Evolutionary conservation across 2,888 invertebrate genomes (phyloP), one percentile per base, ranked within the genome.

Genomic region (Synanthedon tipuliformis): DNA sequence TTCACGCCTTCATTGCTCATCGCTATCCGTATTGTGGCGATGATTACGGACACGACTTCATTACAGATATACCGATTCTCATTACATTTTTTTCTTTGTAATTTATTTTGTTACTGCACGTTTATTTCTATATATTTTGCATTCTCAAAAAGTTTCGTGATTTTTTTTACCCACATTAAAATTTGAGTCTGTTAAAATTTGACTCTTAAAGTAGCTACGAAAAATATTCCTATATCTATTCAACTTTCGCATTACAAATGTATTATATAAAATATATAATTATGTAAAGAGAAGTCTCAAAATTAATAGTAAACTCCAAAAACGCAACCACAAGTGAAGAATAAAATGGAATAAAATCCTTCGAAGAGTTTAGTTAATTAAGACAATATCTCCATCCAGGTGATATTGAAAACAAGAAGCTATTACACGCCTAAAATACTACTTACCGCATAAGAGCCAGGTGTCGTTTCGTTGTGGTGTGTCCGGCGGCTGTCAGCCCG

Each of bases 21-120:
- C 71, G 75, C 61, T 60, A 63, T 60, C 58, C 59, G 72, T 73
- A 74, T 81, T 80, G 78, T 78, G 73, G 72, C 62, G 60, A 64
- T 73, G 71, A 81, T 81, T 82, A 70, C 70, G 56, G 71, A 66
- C 60, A 62, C 61, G 64, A 62, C 65, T 69, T 64, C 59, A 62
- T 65, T 62, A 57, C 52, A 65, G 64, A 60, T 61, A 64, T 64
- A 54, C 69, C 63, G 64, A 68, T 63, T 63, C 59, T 63, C 63
- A 75, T 73, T 68, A 63, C 73, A 69, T 70, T 66, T 70, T 75
- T 34, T 34, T 34, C 34, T 34, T 34, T 8, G 34, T 34, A 65
- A 69, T 65, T 66, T 60, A 59, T 62, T 64, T 61, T 56, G 57
- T 60, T 57, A 57, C 59, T 8, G 45, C 3, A 4, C 27, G 12